Percentiles rank a stretch among this genome's conserved stretches.
phyloP scores from a whole-genome alignment of 2,113 vertebrate genomes.

The Upupa epops region DNA sequence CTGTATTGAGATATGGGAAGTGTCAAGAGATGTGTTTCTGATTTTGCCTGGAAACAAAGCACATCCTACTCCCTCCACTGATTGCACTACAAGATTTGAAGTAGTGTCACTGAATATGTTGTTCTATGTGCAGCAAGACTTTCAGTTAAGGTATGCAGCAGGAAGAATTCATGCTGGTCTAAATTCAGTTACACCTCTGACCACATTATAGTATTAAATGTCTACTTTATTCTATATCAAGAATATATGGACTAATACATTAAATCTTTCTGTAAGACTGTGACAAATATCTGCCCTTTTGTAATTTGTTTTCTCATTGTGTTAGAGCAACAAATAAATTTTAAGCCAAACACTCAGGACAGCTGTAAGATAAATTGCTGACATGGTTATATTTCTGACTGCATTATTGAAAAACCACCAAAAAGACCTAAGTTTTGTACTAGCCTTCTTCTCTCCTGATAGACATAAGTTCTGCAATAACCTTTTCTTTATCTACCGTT shows the following conservation, averaged over 20 bases:
- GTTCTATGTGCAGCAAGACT: background rate
- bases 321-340: background rate
- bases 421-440: background rate
- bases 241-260: background rate
- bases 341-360: background rate
- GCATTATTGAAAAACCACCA: background rate
- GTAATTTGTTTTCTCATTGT: background rate
- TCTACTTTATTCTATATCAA: background rate
- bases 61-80: background rate
- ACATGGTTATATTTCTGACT: background rate
- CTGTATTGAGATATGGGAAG: background rate
- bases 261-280: background rate
- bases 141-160: background rate
- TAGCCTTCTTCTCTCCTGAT: background rate
- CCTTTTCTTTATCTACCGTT: background rate
- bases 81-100: background rate
- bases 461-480: background rate
- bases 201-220: background rate
- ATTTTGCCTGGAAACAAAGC: conserved; percentile 30
- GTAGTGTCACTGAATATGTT: background rate
- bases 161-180: background rate
- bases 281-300: background rate
- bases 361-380: background rate
- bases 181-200: background rate
- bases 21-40: background rate